Evolutionary conservation across 53 echinoderm and acorn worm species (phyloP), one percentile per base, ranked within the genome.

Genomic region (Luidia sarsii): DNA sequence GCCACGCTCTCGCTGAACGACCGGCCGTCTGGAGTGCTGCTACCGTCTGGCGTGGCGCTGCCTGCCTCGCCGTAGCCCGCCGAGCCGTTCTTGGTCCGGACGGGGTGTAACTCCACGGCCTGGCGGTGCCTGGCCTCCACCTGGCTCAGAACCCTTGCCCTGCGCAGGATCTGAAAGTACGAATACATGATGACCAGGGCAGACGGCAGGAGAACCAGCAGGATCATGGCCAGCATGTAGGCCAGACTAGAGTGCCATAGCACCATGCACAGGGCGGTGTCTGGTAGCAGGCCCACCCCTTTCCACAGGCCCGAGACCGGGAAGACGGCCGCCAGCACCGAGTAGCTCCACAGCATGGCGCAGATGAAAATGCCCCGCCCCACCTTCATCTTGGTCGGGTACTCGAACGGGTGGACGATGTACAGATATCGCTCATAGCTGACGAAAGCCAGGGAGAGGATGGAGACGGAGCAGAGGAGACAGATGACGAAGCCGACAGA

Each of bases 391-490:
- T 63, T 71, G 0, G 15, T 39, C 39, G 49, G 35, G 39, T 84
- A 64, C 24, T 50, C 63, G 25, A 84, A 71, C 24, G 84, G 84
- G 21, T 51, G 50, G 50, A 72, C 71, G 10, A 84, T 64, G 31
- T 84, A 72, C 34, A 84, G 43, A 19, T 84, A 84, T 27, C 84
- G 48, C 72, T 84, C 84, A 27, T 50, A 50, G 46, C 84, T 84
- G 25, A 84, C 72, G 18, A 72, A 48, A 33, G 82, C 81, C 30
- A 53, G 65, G 0, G 82, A 79, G 41, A 87, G 33, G 4, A 86
- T 87, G 53, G 82, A 82, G 30, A 73, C 82, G 55, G 82, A 65
- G 66, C 73, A 79, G 20, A 82, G 27, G 22, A 73, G 65, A 60
- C 88, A 74, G 49, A 65, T 52, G 13, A 41, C 65, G 48, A 85